Conservation (phyloP, 1,140 invertebrate genomes). For the Papilio xuthus region DNA sequence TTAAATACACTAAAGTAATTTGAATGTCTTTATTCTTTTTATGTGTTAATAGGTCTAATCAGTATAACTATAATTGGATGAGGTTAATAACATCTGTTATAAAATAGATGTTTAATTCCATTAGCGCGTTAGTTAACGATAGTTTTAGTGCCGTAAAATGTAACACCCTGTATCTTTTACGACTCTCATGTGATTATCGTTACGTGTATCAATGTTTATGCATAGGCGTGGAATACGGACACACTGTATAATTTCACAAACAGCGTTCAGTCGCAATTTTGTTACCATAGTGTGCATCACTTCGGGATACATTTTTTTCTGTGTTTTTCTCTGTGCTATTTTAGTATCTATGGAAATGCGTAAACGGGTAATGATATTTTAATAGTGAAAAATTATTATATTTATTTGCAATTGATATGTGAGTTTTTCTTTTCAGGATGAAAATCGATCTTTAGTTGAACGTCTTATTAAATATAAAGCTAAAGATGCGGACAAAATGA, state of each 20-base stretch:
- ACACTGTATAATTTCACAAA: constrained; percentile 58
- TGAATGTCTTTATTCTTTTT: neutral
- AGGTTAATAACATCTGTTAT: constrained; percentile 18
- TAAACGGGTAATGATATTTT: constrained; percentile 42
- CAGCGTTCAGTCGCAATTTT: constrained; percentile 63
- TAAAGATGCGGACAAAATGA: constrained; percentile 96
- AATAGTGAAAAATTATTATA: neutral
- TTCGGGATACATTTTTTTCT: neutral
- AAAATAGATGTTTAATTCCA: constrained; percentile 38
- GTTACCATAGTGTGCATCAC: constrained; percentile 46
- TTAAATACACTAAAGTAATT: neutral
- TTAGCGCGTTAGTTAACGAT: constrained; percentile 33
- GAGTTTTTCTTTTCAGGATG: constrained; percentile 85
- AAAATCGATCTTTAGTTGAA: constrained; percentile 93
- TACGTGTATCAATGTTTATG: constrained; percentile 63
- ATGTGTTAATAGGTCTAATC: constrained; percentile 1
- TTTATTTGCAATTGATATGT: neutral
- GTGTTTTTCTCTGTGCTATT: neutral
- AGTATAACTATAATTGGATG: neutral
- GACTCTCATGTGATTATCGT: constrained; percentile 66
- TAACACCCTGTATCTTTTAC: constrained; percentile 70
- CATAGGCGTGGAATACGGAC: constrained; percentile 42
- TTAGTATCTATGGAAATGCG: constrained; percentile 38
- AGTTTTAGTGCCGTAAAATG: constrained; percentile 49
- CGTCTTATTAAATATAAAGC: constrained; percentile 95